A percentile compares a stretch with the other conserved stretches of the same genome.
phyloP scores from a whole-genome alignment of 1,140 invertebrate genomes.

The Aphaenogaster floridana region DNA sequence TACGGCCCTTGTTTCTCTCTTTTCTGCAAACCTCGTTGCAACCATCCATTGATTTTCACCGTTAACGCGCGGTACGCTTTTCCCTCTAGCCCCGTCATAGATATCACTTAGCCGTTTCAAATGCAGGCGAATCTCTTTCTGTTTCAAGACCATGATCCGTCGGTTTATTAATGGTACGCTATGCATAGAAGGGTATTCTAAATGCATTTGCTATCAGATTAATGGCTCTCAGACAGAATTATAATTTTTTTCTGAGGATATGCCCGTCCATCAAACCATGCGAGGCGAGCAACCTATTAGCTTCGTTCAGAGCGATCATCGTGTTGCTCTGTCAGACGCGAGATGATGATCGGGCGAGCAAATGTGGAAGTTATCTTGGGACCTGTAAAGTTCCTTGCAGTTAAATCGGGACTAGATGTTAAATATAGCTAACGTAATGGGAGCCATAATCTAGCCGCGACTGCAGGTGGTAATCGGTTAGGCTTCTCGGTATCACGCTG shows the following conservation, averaged over 20 bases:
- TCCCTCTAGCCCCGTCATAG: neutral
- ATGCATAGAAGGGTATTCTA: neutral
- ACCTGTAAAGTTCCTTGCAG: conserved; percentile 5
- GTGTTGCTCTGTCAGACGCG: neutral
- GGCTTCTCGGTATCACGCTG: conserved; percentile 51
- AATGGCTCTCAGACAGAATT: conserved; percentile 26
- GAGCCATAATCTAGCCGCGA: conserved; percentile 66
- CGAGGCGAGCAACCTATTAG: conserved; percentile 1
- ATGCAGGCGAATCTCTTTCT: conserved; percentile 20
- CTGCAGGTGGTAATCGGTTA: conserved; percentile 67
- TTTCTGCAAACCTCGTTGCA: conserved; percentile 4
- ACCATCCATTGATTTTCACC: conserved; percentile 67
- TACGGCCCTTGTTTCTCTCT: neutral
- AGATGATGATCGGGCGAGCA: neutral
- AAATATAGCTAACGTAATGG: conserved; percentile 71
- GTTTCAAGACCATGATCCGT: neutral
- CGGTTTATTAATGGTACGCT: conserved; percentile 6
- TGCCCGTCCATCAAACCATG: conserved; percentile 9
- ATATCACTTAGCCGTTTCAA: conserved; percentile 6
- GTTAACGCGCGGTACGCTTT: conserved; percentile 53
- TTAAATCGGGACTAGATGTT: conserved; percentile 50
- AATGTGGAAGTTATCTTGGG: conserved; percentile 26
- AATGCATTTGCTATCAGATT: conserved; percentile 24
- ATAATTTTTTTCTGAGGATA: neutral
- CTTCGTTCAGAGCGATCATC: neutral